Evolutionary conservation across 2,888 invertebrate species (phyloP).

Genomic region (Drymonia ruficornis): DNA sequence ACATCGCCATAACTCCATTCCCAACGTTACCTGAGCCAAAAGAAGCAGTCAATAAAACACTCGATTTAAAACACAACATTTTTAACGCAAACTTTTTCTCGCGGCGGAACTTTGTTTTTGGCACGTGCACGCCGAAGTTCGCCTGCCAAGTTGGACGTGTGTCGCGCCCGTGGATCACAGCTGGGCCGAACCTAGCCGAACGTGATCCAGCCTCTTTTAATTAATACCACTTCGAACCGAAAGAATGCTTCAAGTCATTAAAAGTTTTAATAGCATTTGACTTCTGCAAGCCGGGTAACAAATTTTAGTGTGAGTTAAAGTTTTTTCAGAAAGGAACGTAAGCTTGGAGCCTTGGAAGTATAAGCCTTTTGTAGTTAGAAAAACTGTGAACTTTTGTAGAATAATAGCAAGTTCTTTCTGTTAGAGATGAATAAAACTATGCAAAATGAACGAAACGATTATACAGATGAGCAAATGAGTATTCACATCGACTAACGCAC

Average conservation of each 20-base stretch:
- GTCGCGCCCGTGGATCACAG: conserved; percentile 41
- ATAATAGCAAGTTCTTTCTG: too few species aligned
- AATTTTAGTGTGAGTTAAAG: conserved; percentile 68
- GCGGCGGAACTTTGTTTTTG: conserved; percentile 46
- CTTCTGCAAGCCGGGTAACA: conserved; percentile 71
- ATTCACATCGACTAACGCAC: too few species aligned
- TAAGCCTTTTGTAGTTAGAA: conserved; percentile 24
- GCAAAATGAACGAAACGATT: too few species aligned
- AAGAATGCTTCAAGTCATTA: conserved; percentile 83
- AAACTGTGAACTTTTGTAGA: conserved; percentile 38
- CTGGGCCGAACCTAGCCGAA: conserved; percentile 48
- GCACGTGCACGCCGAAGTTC: conserved; percentile 42
- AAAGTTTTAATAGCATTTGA: conserved; percentile 83
- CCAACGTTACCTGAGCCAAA: conserved; percentile 16
- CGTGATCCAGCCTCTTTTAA: conserved; percentile 78
- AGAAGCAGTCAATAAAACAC: conserved; percentile 33
- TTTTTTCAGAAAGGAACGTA: conserved; percentile 55
- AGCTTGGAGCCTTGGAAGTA: conserved; percentile 11
- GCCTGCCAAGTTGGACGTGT: conserved; percentile 39
- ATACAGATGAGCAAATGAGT: too few species aligned
- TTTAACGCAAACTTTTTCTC: conserved; percentile 39
- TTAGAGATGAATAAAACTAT: too few species aligned
- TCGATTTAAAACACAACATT: conserved; percentile 41
- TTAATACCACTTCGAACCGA: conserved; percentile 82
- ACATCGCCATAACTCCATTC: conserved; percentile 2